These are phyloP conservation scores for Julus scandinavius DNA, from an alignment of 2,888 invertebrate genomes.

Conservation along the genomic window DNA sequence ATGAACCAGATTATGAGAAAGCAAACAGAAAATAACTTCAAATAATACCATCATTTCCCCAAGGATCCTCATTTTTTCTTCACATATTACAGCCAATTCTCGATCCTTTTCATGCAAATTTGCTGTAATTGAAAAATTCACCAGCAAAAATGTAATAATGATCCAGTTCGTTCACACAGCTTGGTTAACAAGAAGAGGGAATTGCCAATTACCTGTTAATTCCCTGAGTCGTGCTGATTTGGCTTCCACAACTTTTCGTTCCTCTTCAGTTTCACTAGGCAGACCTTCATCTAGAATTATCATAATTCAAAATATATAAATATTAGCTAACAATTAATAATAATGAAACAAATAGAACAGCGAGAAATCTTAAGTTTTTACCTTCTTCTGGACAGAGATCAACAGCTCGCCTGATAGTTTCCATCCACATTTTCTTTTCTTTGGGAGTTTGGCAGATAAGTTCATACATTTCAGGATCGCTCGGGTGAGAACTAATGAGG, in stretches of 20 bases:
- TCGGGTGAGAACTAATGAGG: slow-evolving; percentile 89
- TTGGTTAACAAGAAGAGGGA: not conserved
- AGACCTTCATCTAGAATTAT: slow-evolving; percentile 74
- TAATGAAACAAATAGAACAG: not conserved
- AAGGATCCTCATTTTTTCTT: slow-evolving; percentile 84
- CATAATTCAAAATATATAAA: not conserved
- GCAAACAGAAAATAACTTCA: not conserved
- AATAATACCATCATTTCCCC: slow-evolving; percentile 72
- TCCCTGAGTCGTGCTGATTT: slow-evolving; percentile 82
- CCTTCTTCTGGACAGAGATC: slow-evolving; percentile 83
- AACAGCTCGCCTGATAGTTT: slow-evolving; percentile 84
- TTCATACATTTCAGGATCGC: slow-evolving; percentile 96
- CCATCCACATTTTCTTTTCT: slow-evolving; percentile 91
- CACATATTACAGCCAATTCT: slow-evolving; percentile 84
- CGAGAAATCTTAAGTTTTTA: slow-evolving; percentile 45
- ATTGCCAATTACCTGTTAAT: slow-evolving; percentile 72
- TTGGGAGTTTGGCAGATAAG: slow-evolving; percentile 86
- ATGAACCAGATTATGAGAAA: not conserved
- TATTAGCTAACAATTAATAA: not conserved
- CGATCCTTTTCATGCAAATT: slow-evolving; percentile 87
- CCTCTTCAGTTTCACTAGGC: slow-evolving; percentile 78
- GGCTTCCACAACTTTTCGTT: slow-evolving; percentile 79
- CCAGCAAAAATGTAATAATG: not conserved
- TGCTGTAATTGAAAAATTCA: slow-evolving; percentile 70
- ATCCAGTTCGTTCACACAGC: not conserved